Base-by-base conservation (phyloP, 2,113 vertebrate species). In the Caranx melampygus region DNA sequence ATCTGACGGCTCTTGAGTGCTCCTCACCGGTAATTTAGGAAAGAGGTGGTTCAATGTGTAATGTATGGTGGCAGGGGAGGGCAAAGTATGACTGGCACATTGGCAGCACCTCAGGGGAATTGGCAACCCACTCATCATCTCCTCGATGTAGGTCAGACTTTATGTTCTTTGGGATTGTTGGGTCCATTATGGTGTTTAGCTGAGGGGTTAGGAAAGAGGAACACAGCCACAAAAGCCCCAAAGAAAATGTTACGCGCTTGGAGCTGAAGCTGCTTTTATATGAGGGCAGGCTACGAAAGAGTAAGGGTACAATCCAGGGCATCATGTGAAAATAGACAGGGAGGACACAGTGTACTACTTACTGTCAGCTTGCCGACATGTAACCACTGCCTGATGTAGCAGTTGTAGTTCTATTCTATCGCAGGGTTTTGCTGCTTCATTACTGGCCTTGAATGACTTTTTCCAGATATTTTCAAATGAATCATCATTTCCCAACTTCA, bases 141-240 rank as follows among this genome's bases (percentile, higher is more conserved):
- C 13, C 52, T 76, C 55, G 12, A 67, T 78, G 74, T 88, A 78
- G 86, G 88, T 83, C 85, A 68, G 42, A 78, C 7, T 73, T 61
- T 49, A 16, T 86, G 69, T 73, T 72, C 67, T 72, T 57, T 62
- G 45, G 74, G 71, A 71, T 21, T n/a, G 60, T 35, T 6, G 31
- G 59, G 2, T 55, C 44, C 44, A 51, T 82, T 75, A 76, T 67
- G 14, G 52, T 40, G 61, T 87, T 82, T 78, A 58, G 79, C 67
- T 74, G 45, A 63, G 21, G 73, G 63, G 35, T 78, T 75, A 35
- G 20, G 20, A 37, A 68, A 40, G 26, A n/a, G 21, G 31, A 63
- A 31, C 59, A 59, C 0, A 11, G 40, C 20, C 34, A 72, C 40
- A 64, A 80, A 84, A 77, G 62, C 62, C 35, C 26, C n/a, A 40